phyloP scores from a whole-genome alignment of 2,113 vertebrate species.

The Percopsis transmontana region DNA sequence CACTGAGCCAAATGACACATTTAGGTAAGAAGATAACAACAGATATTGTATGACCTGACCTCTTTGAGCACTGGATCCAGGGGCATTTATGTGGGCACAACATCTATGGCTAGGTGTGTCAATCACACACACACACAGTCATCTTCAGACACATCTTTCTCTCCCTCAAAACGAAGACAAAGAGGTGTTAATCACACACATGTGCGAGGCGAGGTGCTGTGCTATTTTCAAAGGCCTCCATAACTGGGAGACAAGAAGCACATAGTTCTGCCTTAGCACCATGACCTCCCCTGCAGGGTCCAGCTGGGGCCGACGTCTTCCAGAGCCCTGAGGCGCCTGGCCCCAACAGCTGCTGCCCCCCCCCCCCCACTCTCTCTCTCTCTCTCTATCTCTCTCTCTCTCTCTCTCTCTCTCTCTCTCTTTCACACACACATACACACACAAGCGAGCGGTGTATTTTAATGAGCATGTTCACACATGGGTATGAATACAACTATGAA shows the following conservation, averaged over 20 bases:
- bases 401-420: conserved; percentile 30
- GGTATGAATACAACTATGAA: background rate
- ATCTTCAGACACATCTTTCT: conserved; percentile 26
- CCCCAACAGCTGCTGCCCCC: conserved; percentile 51
- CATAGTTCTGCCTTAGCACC: conserved; percentile 50
- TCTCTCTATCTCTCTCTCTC: conserved; percentile 10
- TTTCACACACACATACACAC: conserved; percentile 7
- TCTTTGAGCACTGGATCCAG: background rate
- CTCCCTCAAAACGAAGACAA: conserved; percentile 41
- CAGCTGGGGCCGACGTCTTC: conserved; percentile 67
- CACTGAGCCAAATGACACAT: conserved; percentile 1
- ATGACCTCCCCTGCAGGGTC: conserved; percentile 62
- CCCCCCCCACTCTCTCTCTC: conserved; percentile 26
- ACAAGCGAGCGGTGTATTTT: background rate
- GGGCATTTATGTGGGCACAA: background rate
- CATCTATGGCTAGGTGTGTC: background rate
- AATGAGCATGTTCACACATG: background rate
- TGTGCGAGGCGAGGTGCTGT: conserved; percentile 40
- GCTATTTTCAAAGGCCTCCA: conserved; percentile 48
- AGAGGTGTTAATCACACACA: conserved; percentile 59
- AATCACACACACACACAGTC: conserved; percentile 13
- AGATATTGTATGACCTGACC: background rate
- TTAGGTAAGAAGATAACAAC: background rate
- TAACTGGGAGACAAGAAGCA: conserved; percentile 37
- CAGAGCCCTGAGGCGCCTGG: conserved; percentile 29